A percentile compares a stretch with the other conserved stretches of the same genome.
Evolutionary conservation across 2,888 invertebrate species (phyloP).

Genomic region (Aleiodes testaceus): DNA sequence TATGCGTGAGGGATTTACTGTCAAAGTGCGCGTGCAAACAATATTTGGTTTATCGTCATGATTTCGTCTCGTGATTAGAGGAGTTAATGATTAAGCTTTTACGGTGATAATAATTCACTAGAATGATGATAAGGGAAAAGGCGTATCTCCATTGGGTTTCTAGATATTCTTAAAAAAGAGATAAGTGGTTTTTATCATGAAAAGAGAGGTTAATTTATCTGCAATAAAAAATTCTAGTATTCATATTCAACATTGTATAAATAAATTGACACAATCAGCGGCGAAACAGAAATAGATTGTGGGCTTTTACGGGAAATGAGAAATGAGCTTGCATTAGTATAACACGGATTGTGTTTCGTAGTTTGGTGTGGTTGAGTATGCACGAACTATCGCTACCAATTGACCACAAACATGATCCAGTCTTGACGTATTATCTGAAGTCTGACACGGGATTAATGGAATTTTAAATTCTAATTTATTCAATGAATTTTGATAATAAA

Average conservation of each 20-base stretch:
- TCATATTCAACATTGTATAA: not conserved
- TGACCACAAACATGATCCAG: slow-evolving; percentile 50
- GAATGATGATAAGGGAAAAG: too few relatives aligned
- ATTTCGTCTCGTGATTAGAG: too few relatives aligned
- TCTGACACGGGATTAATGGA: slow-evolving; percentile 1
- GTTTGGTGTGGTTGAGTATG: slow-evolving; percentile 44
- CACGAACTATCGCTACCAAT: slow-evolving; percentile 46
- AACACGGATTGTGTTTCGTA: slow-evolving; percentile 34
- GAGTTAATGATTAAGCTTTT: too few relatives aligned
- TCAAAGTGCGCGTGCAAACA: slow-evolving; percentile 33
- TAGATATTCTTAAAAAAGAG: too few relatives aligned
- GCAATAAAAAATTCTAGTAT: too few relatives aligned
- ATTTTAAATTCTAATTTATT: not conserved
- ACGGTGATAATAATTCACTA: too few relatives aligned
- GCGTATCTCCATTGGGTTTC: too few relatives aligned
- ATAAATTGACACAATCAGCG: slow-evolving; percentile 55
- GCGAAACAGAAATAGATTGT: not conserved
- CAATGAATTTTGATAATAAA: not conserved
- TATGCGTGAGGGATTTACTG: slow-evolving; percentile 28
- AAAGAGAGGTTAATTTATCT: too few relatives aligned
- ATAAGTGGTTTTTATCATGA: too few relatives aligned
- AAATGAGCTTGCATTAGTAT: slow-evolving; percentile 40
- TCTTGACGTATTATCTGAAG: slow-evolving; percentile 45
- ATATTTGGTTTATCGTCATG: not conserved
- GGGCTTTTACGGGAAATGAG: not conserved